Evolutionary conservation across 2,888 invertebrate genomes (phyloP).

Genomic region (Apocheima hispidaria): DNA sequence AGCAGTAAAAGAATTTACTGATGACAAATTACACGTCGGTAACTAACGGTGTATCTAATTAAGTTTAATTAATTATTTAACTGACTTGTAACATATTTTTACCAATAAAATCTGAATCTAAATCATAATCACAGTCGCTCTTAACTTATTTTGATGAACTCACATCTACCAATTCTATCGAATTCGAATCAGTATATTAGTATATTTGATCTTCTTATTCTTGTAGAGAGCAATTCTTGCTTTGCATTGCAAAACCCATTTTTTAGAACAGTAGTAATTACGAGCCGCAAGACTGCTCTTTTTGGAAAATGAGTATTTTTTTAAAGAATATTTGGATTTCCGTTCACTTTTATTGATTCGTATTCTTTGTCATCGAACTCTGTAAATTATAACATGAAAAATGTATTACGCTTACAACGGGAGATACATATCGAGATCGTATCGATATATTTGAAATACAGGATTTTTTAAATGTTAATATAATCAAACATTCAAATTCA

Average conservation of each 20-base stretch:
- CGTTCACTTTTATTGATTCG: neutral
- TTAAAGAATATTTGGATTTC: slow-evolving; percentile 38
- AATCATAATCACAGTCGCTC: too few species aligned
- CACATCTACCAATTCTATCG: neutral
- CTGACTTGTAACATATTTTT: too few species aligned
- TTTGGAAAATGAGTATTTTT: slow-evolving; percentile 42
- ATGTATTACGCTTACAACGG: too few species aligned
- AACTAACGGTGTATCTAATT: too few species aligned
- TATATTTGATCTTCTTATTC: slow-evolving; percentile 14
- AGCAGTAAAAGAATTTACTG: too few species aligned
- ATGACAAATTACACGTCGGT: too few species aligned
- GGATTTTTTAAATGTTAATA: too few species aligned
- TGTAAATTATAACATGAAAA: slow-evolving; percentile 1
- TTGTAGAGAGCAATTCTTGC: slow-evolving; percentile 43
- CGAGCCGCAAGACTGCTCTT: slow-evolving; percentile 18
- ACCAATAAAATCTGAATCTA: too few species aligned
- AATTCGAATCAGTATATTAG: slow-evolving; percentile 1
- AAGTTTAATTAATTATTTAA: too few species aligned
- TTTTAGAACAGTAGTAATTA: slow-evolving; percentile 44
- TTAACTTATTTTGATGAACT: neutral
- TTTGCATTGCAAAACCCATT: slow-evolving; percentile 34
- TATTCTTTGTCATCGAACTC: slow-evolving; percentile 14
- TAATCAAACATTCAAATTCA: too few species aligned
- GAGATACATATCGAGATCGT: too few species aligned
- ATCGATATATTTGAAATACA: too few species aligned